Evolutionary conservation across 2,113 vertebrate species (phyloP).

Genomic region (Physeter macrocephalus): DNA sequence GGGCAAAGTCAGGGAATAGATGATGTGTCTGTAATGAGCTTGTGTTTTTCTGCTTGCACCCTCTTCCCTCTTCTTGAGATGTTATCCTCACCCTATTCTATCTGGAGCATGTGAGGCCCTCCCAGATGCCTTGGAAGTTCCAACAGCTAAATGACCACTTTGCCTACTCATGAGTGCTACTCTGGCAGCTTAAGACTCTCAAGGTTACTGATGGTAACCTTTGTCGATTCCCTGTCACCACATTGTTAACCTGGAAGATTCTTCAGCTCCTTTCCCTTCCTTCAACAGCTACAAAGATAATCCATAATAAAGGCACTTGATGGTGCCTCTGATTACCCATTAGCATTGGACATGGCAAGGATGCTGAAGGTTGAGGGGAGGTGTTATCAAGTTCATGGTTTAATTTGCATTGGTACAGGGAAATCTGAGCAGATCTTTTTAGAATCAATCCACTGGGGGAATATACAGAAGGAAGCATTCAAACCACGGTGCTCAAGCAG

Average conservation of each 20-base stretch:
- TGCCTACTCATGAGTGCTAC: neutral
- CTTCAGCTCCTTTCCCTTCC: neutral
- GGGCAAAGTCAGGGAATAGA: neutral
- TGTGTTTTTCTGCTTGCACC: neutral
- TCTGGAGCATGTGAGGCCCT: neutral
- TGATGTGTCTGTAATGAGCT: neutral
- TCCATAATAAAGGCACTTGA: neutral
- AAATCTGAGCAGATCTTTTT: neutral
- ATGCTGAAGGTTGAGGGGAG: neutral
- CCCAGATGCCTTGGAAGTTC: neutral
- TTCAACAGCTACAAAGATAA: neutral
- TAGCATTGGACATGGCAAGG: neutral
- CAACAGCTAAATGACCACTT: neutral
- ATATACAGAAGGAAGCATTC: slow-evolving; percentile 25
- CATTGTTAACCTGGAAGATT: neutral
- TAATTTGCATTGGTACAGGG: neutral
- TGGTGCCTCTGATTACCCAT: neutral
- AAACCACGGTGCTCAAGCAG: neutral
- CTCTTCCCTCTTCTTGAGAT: slow-evolving; percentile 4
- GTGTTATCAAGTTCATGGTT: slow-evolving; percentile 16
- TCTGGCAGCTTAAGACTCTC: neutral
- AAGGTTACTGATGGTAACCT: neutral
- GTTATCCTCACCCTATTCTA: neutral
- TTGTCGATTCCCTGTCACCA: neutral
- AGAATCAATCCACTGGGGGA: slow-evolving; percentile 23